Conservation (phyloP, 2,113 vertebrate genomes). For the Sebastes fasciatus region DNA sequence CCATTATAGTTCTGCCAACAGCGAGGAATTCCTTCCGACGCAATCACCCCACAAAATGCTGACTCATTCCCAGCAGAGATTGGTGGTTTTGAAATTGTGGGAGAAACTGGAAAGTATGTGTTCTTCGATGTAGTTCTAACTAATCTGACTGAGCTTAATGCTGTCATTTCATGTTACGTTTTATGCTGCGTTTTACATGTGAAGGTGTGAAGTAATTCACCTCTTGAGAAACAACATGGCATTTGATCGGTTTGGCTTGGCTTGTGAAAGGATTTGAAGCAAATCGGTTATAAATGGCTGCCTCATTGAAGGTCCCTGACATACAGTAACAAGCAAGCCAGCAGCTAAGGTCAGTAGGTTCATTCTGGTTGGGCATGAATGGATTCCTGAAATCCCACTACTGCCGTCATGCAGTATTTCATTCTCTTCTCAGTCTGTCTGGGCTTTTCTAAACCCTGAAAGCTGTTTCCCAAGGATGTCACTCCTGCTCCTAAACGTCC, state of each 20-base stretch:
- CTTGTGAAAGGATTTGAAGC: constrained; percentile 31
- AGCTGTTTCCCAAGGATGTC: constrained; percentile 4
- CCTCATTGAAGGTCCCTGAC: constrained; percentile 25
- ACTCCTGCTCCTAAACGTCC: neutral
- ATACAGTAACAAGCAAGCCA: constrained; percentile 33
- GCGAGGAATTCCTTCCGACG: constrained; percentile 78
- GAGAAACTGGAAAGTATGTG: constrained; percentile 46
- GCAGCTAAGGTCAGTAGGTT: constrained; percentile 46
- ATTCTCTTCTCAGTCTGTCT: constrained; percentile 4
- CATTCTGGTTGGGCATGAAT: constrained; percentile 59
- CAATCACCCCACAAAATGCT: constrained; percentile 79
- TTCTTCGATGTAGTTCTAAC: constrained; percentile 34
- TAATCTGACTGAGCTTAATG: constrained; percentile 31
- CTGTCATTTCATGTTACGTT: constrained; percentile 6
- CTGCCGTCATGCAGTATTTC: constrained; percentile 8
- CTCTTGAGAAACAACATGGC: neutral
- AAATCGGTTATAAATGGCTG: constrained; percentile 32
- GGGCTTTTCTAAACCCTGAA: neutral
- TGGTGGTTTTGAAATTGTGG: constrained; percentile 60
- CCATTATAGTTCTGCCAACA: constrained; percentile 68
- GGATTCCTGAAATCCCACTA: constrained; percentile 37
- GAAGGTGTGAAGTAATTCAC: constrained; percentile 4
- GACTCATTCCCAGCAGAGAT: constrained; percentile 70
- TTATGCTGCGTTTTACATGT: constrained; percentile 26
- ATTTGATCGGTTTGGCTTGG: constrained; percentile 32